These are phyloP conservation scores for Acanthosepion lycidas DNA, from an alignment of 2,888 invertebrate genomes.

Conservation along the genomic window DNA sequence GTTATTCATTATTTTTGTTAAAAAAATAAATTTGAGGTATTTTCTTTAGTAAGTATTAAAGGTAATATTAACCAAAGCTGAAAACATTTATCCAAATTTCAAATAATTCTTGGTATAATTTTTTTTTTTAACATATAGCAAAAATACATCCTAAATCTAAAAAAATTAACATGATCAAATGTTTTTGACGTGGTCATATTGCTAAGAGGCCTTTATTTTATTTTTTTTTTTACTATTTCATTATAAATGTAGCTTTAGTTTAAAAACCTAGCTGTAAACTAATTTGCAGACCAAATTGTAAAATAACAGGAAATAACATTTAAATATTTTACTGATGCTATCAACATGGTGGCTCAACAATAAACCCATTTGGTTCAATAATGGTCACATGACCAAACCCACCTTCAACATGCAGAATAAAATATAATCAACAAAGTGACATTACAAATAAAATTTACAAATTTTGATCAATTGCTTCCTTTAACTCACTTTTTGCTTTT, in stretches of 20 bases:
- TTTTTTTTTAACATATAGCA: neutral
- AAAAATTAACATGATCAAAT: conserved; percentile 4
- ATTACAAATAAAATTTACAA: neutral
- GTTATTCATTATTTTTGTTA: too few species aligned
- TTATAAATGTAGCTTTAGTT: neutral
- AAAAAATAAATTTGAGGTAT: neutral
- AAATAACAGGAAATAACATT: neutral
- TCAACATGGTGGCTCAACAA: neutral
- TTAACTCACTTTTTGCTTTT: neutral
- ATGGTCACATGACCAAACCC: neutral
- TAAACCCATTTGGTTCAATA: neutral
- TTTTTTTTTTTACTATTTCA: neutral
- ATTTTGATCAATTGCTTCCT: neutral
- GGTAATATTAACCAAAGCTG: neutral
- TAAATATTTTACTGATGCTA: neutral
- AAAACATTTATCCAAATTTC: neutral
- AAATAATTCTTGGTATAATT: neutral
- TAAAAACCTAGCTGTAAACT: neutral
- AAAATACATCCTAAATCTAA: conserved; percentile 7
- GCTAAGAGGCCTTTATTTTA: neutral
- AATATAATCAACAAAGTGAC: neutral
- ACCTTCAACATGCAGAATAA: neutral
- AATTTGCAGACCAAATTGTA: neutral
- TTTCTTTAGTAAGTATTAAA: neutral
- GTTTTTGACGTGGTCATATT: neutral